Evolutionary conservation across 2,113 vertebrate species (phyloP).

Genomic region (Cynopterus brachyotis): DNA sequence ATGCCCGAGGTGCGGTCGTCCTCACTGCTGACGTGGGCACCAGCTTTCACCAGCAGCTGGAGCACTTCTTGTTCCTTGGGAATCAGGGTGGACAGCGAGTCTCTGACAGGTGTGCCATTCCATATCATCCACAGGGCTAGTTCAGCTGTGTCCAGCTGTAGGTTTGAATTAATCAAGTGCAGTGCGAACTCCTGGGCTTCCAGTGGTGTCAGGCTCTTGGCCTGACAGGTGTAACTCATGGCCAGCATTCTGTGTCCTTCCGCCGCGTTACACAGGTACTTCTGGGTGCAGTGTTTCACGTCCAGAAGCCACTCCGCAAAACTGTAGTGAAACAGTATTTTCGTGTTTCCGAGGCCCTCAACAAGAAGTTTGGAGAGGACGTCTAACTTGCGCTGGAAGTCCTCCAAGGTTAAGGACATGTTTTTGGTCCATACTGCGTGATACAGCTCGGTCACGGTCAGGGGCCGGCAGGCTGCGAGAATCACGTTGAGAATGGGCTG

Average conservation of each 20-base stretch:
- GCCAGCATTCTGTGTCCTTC: constrained; percentile 98
- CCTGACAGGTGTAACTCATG: constrained; percentile 97
- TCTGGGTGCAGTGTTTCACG: constrained; percentile 98
- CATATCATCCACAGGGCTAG: constrained; percentile 99
- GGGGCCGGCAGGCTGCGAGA: constrained; percentile 93
- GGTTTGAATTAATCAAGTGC: constrained; percentile 95
- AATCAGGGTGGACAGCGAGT: constrained; percentile 93
- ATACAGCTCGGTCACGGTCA: constrained; percentile 93
- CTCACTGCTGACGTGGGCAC: constrained; percentile 95
- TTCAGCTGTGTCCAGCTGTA: constrained; percentile 93
- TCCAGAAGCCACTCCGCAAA: constrained; percentile 98
- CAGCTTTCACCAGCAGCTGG: constrained; percentile 96
- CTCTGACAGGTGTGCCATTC: constrained; percentile 96
- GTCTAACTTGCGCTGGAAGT: constrained; percentile 97
- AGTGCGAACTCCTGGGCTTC: constrained; percentile 97
- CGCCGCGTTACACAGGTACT: constrained; percentile 97
- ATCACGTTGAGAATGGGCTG: constrained; percentile 98
- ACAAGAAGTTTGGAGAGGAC: constrained; percentile 95
- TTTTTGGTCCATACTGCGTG: constrained; percentile 99
- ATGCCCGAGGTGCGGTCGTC: constrained; percentile 94
- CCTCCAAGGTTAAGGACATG: constrained; percentile 92
- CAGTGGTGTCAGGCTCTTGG: constrained; percentile 92
- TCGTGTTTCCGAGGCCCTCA: constrained; percentile 92
- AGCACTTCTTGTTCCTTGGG: constrained; percentile 97
- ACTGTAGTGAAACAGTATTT: constrained; percentile 98